phyloP scores from a whole-genome alignment of 2,113 vertebrate genomes.

The Myrmecophaga tridactyla region DNA sequence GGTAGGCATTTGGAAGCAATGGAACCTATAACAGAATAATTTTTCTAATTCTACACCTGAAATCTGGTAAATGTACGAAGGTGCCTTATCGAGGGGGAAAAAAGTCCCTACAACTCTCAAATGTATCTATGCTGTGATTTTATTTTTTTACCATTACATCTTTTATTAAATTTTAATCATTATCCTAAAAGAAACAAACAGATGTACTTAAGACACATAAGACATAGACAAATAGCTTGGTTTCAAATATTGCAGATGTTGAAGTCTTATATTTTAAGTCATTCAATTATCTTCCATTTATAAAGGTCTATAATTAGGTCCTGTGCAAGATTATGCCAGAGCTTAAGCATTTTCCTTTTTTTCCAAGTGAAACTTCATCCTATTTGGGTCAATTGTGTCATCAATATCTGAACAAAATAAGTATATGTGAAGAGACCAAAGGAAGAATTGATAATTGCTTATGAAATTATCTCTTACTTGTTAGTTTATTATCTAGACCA shows the following conservation, averaged over 20 bases:
- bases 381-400: neutral
- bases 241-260: neutral
- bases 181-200: neutral
- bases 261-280: neutral
- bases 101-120: neutral
- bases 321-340: neutral
- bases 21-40: neutral
- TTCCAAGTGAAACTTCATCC: neutral
- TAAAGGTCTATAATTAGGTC: neutral
- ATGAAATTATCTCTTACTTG: neutral
- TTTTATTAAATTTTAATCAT: neutral
- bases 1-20: neutral
- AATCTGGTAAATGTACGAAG: neutral
- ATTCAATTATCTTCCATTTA: neutral
- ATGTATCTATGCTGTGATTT: neutral
- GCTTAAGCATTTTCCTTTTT: conserved; percentile 1
- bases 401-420: neutral
- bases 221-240: neutral
- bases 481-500: neutral
- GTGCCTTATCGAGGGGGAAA: neutral
- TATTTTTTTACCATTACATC: neutral
- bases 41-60: neutral
- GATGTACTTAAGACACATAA: neutral
- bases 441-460: neutral
- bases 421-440: neutral